Percentiles rank a stretch among this genome's conserved stretches.
phyloP scores from a whole-genome alignment of 2,113 vertebrate species.

The Indri indri region DNA sequence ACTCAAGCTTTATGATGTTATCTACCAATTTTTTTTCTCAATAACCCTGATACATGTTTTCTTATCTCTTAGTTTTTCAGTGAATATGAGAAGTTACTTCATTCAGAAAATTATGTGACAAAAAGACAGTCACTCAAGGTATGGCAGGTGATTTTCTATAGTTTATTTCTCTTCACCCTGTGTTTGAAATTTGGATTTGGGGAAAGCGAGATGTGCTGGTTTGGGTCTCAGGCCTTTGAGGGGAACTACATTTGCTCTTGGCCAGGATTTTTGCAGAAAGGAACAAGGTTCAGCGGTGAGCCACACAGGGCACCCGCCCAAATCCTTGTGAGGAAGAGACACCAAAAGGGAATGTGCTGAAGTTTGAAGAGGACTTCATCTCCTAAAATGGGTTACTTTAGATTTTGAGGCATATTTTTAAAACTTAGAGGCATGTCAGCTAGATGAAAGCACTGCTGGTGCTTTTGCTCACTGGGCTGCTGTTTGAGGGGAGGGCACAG shows the following conservation, averaged over 20 bases:
- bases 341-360: too few relatives aligned
- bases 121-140: conserved; percentile 93
- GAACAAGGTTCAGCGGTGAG: not conserved
- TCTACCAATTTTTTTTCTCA: not conserved
- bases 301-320: accelerated
- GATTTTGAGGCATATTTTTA: not conserved
- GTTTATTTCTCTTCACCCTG: not conserved
- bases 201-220: not conserved
- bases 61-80: conserved; percentile 89
- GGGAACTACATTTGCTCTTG: not conserved
- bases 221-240: not conserved
- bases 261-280: not conserved
- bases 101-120: conserved; percentile 93
- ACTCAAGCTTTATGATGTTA: not conserved
- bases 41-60: conserved; percentile 53
- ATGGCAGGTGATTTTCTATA: conserved; percentile 40
- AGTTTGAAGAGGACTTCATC: not conserved
- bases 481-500: not conserved
- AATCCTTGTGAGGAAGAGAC: not conserved
- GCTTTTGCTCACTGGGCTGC: accelerated
- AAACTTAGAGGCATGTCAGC: not conserved
- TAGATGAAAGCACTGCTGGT: not conserved
- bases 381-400: not conserved
- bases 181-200: not conserved
- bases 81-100: conserved; percentile 92